A percentile compares a stretch with the other conserved stretches of the same genome.
phyloP scores from a whole-genome alignment of 2,888 invertebrate species.

The Hirtodrosophila confusa region DNA sequence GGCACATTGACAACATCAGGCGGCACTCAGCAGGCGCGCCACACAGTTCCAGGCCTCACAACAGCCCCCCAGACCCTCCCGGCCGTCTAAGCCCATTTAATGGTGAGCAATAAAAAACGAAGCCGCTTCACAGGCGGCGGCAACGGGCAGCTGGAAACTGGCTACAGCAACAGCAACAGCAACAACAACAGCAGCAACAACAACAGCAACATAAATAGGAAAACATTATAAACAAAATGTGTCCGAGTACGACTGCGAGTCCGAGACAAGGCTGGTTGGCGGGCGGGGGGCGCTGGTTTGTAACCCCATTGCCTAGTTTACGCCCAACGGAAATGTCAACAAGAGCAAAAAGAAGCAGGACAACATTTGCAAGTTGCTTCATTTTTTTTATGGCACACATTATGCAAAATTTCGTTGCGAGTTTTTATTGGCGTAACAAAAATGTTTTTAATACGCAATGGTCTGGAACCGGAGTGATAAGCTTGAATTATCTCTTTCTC shows the following conservation, averaged over 20 bases:
- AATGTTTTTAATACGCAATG: slow-evolving; percentile 80
- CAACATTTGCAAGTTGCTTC: slow-evolving; percentile 36
- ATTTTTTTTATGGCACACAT: slow-evolving; percentile 65
- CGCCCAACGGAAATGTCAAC: slow-evolving; percentile 64
- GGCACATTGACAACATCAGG: slow-evolving; percentile 62
- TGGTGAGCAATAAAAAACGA: slow-evolving; percentile 68
- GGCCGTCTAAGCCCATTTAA: slow-evolving; percentile 53
- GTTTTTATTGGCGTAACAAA: slow-evolving; percentile 77
- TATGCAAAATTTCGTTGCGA: slow-evolving; percentile 69
- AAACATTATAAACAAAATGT: slow-evolving; percentile 68
- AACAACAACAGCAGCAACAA: too few species aligned
- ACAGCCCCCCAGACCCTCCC: background rate
- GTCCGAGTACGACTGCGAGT: slow-evolving; percentile 37
- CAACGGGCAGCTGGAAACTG: slow-evolving; percentile 6
- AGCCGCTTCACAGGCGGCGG: slow-evolving; percentile 41
- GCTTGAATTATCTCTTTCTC: slow-evolving; percentile 58
- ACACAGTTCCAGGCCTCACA: slow-evolving; percentile 8
- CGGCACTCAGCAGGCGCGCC: slow-evolving; percentile 26
- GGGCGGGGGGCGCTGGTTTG: background rate
- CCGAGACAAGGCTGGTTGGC: slow-evolving; percentile 23
- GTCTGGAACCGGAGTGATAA: slow-evolving; percentile 78
- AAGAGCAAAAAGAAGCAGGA: slow-evolving; percentile 25
- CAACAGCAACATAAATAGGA: slow-evolving; percentile 59
- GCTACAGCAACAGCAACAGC: slow-evolving; percentile 40
- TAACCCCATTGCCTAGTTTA: slow-evolving; percentile 75